phyloP scores from a whole-genome alignment of 35 echinoderm and acorn worm genomes.

The Anneissia japonica region DNA sequence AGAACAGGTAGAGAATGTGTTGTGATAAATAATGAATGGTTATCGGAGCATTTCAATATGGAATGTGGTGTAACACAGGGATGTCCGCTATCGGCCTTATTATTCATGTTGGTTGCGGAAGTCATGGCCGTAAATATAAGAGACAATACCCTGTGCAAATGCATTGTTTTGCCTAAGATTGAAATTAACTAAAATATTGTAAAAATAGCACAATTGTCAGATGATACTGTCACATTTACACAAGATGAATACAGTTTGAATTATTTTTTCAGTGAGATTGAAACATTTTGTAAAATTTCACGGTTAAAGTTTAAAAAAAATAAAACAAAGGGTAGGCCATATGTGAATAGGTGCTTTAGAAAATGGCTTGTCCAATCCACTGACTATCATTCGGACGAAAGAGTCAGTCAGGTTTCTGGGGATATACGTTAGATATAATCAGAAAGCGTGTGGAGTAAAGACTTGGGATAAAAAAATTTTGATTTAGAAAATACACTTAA shows the following conservation, averaged over 20 bases:
- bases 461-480: neutral
- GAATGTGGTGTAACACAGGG: neutral
- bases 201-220: neutral
- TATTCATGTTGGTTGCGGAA: neutral
- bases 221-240: neutral
- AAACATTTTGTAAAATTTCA: neutral
- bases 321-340: neutral
- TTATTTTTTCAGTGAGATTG: neutral
- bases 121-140: neutral
- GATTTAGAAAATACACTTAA: neutral
- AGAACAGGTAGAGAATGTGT: no score
- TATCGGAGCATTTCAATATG: neutral
- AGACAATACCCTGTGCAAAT: neutral
- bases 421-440: neutral
- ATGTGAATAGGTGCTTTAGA: neutral
- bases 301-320: neutral
- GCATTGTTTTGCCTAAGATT: neutral
- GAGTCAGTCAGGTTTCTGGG: neutral
- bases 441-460: neutral
- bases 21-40: neutral
- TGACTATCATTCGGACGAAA: neutral
- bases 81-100: neutral
- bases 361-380: neutral
- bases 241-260: neutral
- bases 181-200: neutral